Evolutionary conservation across 2,888 invertebrate genomes (phyloP).

Genomic region (Macropis europaea): DNA sequence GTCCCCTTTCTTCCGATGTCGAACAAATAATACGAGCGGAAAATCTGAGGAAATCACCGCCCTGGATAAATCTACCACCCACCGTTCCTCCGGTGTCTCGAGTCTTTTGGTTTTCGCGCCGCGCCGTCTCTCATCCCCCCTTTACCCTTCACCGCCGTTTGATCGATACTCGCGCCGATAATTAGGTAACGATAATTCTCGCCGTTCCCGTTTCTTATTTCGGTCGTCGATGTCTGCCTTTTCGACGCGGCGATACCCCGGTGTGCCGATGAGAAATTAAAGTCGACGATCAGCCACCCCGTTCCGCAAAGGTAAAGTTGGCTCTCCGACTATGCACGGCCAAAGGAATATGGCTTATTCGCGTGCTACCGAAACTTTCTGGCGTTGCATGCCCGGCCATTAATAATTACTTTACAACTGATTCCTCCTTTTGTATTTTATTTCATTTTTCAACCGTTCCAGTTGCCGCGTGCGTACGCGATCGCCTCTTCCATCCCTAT

Average conservation of each 20-base stretch:
- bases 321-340: slow-evolving; percentile 71
- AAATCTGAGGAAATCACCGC: slow-evolving; percentile 73
- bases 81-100: slow-evolving; percentile 16
- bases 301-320: slow-evolving; percentile 70
- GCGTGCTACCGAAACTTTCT: slow-evolving; percentile 78
- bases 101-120: slow-evolving; percentile 62
- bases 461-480: slow-evolving; percentile 48
- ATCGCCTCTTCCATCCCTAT: slow-evolving; percentile 44
- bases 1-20: slow-evolving; percentile 69
- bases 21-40: slow-evolving; percentile 77
- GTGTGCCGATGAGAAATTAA: slow-evolving; percentile 73
- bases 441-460: slow-evolving; percentile 56
- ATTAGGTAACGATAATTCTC: not conserved
- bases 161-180: not conserved
- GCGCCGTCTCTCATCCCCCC: slow-evolving; percentile 30
- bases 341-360: slow-evolving; percentile 79
- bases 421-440: slow-evolving; percentile 67
- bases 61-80: slow-evolving; percentile 56
- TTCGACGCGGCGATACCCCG: slow-evolving; percentile 56
- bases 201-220: not conserved
- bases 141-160: not conserved
- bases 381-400: slow-evolving; percentile 76
- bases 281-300: slow-evolving; percentile 65
- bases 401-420: slow-evolving; percentile 79
- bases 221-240: not conserved